Evolutionary conservation across 2,113 vertebrate genomes (phyloP), one percentile per base, ranked within the genome.

Genomic region (Zosterops borbonicus): DNA sequence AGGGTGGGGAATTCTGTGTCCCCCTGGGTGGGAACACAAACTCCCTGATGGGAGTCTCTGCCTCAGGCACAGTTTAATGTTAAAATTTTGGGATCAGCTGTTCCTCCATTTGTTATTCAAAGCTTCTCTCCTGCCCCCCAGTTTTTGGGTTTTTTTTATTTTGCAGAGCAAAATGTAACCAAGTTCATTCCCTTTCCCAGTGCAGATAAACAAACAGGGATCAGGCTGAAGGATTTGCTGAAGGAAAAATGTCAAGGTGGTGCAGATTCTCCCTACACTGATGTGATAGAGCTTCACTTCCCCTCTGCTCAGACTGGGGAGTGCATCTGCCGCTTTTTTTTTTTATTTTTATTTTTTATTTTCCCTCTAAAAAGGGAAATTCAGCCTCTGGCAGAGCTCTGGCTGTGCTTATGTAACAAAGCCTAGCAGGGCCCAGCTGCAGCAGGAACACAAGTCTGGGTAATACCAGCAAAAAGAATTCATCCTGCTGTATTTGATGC

Each of bases 401-500:
- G 71, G 33, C 22, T 81, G 68, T 9, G 44, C 20, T 41, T 77
- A 58, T 80, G 23, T 83, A 85, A 80, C 62, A 22, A 11, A 83
- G 31, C 64, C 80, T 20, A 49, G 31, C 68, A 81, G 88, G 69
- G 50, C 49, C 29, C 62, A 64, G 25, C 49, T 65, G 81, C 78
- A 68, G 67, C 71, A 93, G 73, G 33, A 90, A 8, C 56, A 78
- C 0, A 2, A 86, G 33, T 8, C 86, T 64, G 77, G 60, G 14
- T 69, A 46, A 75, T 21, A 94, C 55, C 73, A 69, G 77, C 74
- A 58, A 44, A 31, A 91, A 50, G 5, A 89, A 82, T 44, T 91
- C 11, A 53, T 69, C 53, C n/a, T 42, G 22, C 53, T 46, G 0
- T 14, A n/a, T 41, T 60, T 44, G 65, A 18, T 65, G 77, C 41